Evolutionary conservation across 1,140 invertebrate genomes (phyloP).

Genomic region (Drosophila lowei): DNA sequence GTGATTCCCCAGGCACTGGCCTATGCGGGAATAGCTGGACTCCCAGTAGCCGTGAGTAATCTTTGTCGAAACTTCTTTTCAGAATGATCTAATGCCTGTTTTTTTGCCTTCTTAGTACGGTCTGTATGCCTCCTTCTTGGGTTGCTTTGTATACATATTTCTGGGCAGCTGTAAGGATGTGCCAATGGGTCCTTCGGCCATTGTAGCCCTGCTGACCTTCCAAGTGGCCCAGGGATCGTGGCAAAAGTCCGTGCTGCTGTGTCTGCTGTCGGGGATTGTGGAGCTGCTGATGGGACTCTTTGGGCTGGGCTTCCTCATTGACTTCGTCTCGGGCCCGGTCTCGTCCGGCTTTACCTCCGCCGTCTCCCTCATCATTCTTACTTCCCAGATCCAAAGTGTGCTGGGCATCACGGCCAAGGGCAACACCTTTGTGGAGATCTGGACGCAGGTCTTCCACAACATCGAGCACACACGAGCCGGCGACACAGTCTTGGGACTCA

Average conservation of each 20-base stretch:
- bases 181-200: slow-evolving; percentile 93
- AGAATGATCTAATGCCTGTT: neutral
- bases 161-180: slow-evolving; percentile 94
- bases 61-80: too few relatives aligned
- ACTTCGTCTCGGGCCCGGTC: slow-evolving; percentile 96
- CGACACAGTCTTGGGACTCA: slow-evolving; percentile 88
- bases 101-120: slow-evolving; percentile 86
- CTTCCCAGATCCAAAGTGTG: slow-evolving; percentile 93
- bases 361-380: slow-evolving; percentile 94
- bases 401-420: slow-evolving; percentile 91
- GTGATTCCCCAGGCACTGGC: slow-evolving; percentile 92
- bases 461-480: slow-evolving; percentile 86
- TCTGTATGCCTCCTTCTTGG: slow-evolving; percentile 95
- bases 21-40: slow-evolving; percentile 92
- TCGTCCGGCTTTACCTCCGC: slow-evolving; percentile 97
- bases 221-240: slow-evolving; percentile 89
- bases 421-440: slow-evolving; percentile 89
- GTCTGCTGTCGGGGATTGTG: slow-evolving; percentile 91
- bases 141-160: slow-evolving; percentile 94
- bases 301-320: slow-evolving; percentile 95
- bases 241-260: slow-evolving; percentile 91
- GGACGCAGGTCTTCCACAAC: slow-evolving; percentile 87
- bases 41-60: slow-evolving; percentile 85
- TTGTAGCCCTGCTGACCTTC: slow-evolving; percentile 91
- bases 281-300: slow-evolving; percentile 93